Percentiles rank a stretch among this genome's conserved stretches.
Conservation (phyloP, 2,113 vertebrate genomes). For the Ovis aries region ARS-UI_Ramb_v3.0 NC_056057.1:2350001-2350500, state of each 20-base stretch:
- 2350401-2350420: background rate
- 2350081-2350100: background rate
- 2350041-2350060: background rate
- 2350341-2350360: background rate
- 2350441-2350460: background rate
- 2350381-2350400: background rate
- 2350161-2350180: background rate
- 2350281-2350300: background rate
- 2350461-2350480: background rate
- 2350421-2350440: background rate
- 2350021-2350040: background rate
- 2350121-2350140: background rate
- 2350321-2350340: fast-evolving
- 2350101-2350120: background rate
- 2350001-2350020: background rate
- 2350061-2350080: background rate
- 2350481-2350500: background rate
- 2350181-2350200: fast-evolving
- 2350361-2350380: background rate
- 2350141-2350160: background rate
- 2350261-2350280: background rate
- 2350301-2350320: background rate
- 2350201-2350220: background rate
- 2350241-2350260: background rate
- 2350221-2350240: background rate